A percentile compares a stretch with the other conserved stretches of the same genome.
These are phyloP conservation scores for Cecidostiba fungosa DNA, from an alignment of 2,888 invertebrate species.

Conservation along the genomic window DNA sequence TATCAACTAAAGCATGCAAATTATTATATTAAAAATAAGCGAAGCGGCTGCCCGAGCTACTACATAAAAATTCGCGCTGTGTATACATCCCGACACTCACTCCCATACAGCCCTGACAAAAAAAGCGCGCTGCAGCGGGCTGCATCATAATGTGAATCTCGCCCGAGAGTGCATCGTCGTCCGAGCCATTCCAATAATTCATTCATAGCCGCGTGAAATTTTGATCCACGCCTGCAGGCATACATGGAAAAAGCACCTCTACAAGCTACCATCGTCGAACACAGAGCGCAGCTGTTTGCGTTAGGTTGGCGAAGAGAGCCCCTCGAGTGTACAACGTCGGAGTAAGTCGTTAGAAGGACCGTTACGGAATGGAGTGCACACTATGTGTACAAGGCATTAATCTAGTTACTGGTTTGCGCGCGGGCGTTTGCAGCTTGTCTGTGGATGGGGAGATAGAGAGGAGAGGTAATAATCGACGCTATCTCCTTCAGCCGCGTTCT, in stretches of 20 bases:
- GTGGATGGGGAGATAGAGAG: neutral
- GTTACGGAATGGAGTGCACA: neutral
- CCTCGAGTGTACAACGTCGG: neutral
- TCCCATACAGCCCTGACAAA: neutral
- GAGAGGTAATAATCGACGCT: conserved; percentile 40
- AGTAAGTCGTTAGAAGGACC: conserved; percentile 40
- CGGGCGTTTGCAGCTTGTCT: neutral
- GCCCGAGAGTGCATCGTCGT: neutral
- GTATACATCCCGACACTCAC: neutral
- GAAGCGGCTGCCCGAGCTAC: too few species aligned
- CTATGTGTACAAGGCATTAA: conserved; percentile 30
- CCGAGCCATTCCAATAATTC: conserved; percentile 20
- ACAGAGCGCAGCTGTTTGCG: neutral
- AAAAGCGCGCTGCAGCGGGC: neutral
- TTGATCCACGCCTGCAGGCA: neutral
- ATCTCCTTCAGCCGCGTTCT: conserved; percentile 22
- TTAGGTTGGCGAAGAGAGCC: neutral
- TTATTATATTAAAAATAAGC: conserved; percentile 47
- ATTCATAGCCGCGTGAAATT: conserved; percentile 37
- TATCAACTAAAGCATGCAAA: neutral
- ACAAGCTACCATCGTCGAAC: neutral
- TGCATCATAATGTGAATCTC: conserved; percentile 13
- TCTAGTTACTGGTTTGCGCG: conserved; percentile 42
- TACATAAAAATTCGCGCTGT: conserved; percentile 11
- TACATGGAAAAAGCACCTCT: neutral